Evolutionary conservation across 2,888 invertebrate species (phyloP).

Genomic region (Trissolcus brochymenae): DNA sequence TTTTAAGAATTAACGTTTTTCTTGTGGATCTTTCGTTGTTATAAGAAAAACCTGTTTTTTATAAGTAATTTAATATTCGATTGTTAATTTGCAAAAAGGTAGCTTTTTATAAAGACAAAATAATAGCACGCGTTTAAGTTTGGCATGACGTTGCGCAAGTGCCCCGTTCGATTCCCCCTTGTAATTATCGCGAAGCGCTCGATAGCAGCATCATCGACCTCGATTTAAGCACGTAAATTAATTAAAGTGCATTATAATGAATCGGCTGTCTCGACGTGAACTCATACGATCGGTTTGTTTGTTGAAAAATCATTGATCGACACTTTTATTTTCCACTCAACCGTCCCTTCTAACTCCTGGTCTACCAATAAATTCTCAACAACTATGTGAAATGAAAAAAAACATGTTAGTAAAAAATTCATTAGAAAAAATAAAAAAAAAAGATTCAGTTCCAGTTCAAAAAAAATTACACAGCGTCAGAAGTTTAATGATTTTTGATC

Average conservation of each 20-base stretch:
- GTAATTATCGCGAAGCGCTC: conserved; percentile 20
- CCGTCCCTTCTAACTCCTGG: no score
- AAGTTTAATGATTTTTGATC: no score
- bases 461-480: no score
- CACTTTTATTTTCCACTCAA: not conserved
- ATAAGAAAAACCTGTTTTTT: not conserved
- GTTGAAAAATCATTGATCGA: conserved; percentile 33
- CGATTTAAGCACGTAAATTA: conserved; percentile 39
- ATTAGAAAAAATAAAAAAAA: no score
- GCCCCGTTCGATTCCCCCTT: conserved; percentile 7
- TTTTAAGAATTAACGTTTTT: no score
- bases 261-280: conserved; percentile 18
- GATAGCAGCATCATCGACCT: conserved; percentile 33
- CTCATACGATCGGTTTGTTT: conserved; percentile 21
- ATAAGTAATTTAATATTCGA: no score
- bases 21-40: no score
- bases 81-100: no score
- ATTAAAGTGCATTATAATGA: conserved; percentile 37
- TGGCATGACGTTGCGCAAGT: conserved; percentile 9
- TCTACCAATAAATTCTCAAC: no score
- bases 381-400: no score
- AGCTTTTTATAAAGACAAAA: not conserved
- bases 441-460: no score
- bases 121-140: not conserved
- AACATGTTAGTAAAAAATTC: no score